Evolutionary conservation across 2,888 invertebrate species (phyloP).

Genomic region (Phortica magna): DNA sequence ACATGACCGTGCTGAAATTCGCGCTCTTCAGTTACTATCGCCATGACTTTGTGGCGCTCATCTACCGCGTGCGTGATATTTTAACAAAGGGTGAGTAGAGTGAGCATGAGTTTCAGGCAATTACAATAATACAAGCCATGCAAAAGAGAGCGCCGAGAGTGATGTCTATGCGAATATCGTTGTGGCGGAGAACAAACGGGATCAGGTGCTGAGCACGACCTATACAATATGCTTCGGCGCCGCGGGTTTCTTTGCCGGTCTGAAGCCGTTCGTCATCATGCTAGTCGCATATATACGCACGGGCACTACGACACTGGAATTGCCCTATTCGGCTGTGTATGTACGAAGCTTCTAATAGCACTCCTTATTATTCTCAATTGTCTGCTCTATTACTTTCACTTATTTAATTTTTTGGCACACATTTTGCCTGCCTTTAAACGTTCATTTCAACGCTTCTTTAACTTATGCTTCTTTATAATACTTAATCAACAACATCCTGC

Average conservation of each 20-base stretch:
- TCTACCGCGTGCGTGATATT: not conserved
- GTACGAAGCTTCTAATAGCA: not conserved
- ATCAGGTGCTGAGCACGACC: not conserved
- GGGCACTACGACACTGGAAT: not conserved
- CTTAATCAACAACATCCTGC: too few relatives aligned
- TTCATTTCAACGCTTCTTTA: too few relatives aligned
- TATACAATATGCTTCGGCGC: not conserved
- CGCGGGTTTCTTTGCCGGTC: conserved; percentile 5
- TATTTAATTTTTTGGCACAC: too few relatives aligned
- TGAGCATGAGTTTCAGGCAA: too few relatives aligned
- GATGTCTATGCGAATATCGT: not conserved
- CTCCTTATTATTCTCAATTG: not conserved
- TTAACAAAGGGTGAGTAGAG: not conserved
- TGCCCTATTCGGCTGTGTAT: conserved; percentile 11
- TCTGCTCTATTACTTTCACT: not conserved
- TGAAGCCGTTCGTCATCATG: conserved; percentile 4
- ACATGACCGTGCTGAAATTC: conserved; percentile 5
- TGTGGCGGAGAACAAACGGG: not conserved
- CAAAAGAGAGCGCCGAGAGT: conserved; percentile 6
- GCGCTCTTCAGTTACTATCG: conserved; percentile 5
- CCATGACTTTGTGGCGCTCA: not conserved
- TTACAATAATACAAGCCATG: too few relatives aligned
- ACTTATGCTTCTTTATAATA: too few relatives aligned
- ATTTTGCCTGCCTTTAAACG: too few relatives aligned
- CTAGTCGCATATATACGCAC: not conserved